Conservation (phyloP, 2,113 vertebrate genomes). For the Sinosuthora webbiana region DNA sequence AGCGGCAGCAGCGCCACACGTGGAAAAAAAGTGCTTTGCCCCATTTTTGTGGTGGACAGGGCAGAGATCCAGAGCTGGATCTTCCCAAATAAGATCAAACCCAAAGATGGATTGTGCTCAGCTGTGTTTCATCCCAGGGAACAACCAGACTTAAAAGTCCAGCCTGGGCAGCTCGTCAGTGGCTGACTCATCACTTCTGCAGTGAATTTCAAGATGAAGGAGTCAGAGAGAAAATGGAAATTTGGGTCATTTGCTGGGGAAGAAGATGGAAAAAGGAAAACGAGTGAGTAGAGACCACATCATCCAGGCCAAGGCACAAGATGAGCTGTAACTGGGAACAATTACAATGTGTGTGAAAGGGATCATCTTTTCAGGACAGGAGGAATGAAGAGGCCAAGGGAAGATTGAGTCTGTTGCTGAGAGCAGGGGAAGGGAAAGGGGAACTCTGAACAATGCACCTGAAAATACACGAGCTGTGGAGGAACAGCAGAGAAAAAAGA, state of each 20-base stretch:
- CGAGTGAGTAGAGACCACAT: neutral
- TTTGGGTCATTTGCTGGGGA: neutral
- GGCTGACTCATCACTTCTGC: neutral
- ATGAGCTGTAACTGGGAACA: neutral
- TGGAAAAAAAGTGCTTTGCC: neutral
- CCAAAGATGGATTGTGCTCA: neutral
- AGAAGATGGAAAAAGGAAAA: neutral
- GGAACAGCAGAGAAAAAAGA: neutral
- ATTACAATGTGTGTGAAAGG: neutral
- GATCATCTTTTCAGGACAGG: neutral
- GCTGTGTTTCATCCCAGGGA: neutral
- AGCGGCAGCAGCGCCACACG: neutral
- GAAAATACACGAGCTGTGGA: neutral
- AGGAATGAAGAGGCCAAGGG: neutral
- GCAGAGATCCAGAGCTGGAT: neutral
- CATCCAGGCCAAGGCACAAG: neutral
- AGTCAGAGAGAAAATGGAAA: neutral
- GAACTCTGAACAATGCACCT: neutral
- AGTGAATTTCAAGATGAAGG: neutral
- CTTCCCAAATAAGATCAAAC: neutral
- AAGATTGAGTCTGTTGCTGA: neutral
- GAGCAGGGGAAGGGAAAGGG: neutral
- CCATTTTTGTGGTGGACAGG: neutral
- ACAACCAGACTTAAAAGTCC: neutral
- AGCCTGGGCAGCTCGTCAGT: neutral